Evolutionary conservation across 2,113 vertebrate genomes (phyloP).

Genomic region (Psephotus haematonotus): DNA sequence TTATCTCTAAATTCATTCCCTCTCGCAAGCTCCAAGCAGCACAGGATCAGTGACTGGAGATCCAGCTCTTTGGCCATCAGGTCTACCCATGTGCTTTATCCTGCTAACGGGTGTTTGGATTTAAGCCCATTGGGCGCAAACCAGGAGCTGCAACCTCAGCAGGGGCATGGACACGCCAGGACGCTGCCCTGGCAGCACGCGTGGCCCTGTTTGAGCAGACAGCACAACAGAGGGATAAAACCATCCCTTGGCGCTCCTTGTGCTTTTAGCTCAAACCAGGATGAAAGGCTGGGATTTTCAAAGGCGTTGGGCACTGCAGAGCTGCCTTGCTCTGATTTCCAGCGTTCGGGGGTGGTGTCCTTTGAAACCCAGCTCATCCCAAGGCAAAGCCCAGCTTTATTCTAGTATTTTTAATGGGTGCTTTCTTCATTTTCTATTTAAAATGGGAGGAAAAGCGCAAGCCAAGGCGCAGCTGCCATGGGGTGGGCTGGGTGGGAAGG

Average conservation of each 20-base stretch:
- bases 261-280: background rate
- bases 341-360: rapidly evolving
- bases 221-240: background rate
- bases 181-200: rapidly evolving
- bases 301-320: background rate
- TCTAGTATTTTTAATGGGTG: background rate
- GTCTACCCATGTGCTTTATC: too few species aligned
- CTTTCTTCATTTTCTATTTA: background rate
- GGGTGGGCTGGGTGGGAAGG: background rate
- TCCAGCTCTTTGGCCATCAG: background rate
- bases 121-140: background rate
- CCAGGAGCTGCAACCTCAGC: background rate
- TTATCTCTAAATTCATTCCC: background rate
- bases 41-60: rapidly evolving
- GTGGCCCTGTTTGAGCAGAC: background rate
- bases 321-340: background rate
- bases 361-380: background rate
- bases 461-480: background rate
- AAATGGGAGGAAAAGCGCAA: background rate
- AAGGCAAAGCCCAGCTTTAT: background rate
- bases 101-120: background rate
- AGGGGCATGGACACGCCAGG: background rate
- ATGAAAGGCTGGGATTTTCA: background rate
- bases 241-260: background rate
- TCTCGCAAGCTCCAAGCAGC: background rate